Percentiles rank a stretch among this genome's conserved stretches.
Conservation (phyloP, 2,888 invertebrate species). For the Cryptus viduatorius region DNA sequence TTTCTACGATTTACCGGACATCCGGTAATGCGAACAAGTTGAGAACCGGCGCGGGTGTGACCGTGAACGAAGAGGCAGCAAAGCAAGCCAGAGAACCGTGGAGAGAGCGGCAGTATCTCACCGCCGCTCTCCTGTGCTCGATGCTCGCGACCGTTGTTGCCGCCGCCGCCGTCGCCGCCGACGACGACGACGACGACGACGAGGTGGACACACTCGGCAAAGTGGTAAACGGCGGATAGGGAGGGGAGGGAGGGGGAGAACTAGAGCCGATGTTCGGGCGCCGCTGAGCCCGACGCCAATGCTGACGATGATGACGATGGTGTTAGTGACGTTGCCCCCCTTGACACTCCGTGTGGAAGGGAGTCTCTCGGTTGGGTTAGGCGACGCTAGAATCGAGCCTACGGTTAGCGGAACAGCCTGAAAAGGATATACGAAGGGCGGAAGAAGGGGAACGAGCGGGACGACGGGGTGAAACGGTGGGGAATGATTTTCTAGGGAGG, state of each 20-base stretch:
- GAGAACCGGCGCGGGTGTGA: conserved; percentile 83
- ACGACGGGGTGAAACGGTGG: conserved; percentile 36
- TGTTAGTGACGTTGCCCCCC: conserved; percentile 48
- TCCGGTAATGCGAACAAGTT: conserved; percentile 66
- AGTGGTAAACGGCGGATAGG: conserved; percentile 65
- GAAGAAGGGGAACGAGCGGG: conserved; percentile 40
- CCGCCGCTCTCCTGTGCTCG: conserved; percentile 56
- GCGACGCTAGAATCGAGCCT: conserved; percentile 58
- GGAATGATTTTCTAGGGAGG: conserved; percentile 56
- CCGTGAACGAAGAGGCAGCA: conserved; percentile 84
- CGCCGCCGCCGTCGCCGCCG: conserved; percentile 54
- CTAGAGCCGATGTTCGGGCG: conserved; percentile 65
- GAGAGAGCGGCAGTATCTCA: conserved; percentile 75
- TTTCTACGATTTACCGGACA: conserved; percentile 47
- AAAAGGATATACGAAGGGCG: conserved; percentile 56
- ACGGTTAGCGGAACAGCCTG: conserved; percentile 69
- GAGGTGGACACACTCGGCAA: conserved; percentile 66
- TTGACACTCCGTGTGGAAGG: conserved; percentile 44
- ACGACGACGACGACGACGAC: conserved; percentile 57
- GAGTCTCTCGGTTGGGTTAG: conserved; percentile 62
- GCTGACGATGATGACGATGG: conserved; percentile 53
- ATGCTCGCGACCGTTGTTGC: conserved; percentile 59
- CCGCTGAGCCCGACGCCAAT: conserved; percentile 54
- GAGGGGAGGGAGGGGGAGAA: conserved; percentile 72
- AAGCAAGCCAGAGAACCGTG: conserved; percentile 82